Evolutionary conservation across 2,113 vertebrate species (phyloP), one percentile per base, ranked within the genome.

Genomic region (Lynx canadensis): DNA sequence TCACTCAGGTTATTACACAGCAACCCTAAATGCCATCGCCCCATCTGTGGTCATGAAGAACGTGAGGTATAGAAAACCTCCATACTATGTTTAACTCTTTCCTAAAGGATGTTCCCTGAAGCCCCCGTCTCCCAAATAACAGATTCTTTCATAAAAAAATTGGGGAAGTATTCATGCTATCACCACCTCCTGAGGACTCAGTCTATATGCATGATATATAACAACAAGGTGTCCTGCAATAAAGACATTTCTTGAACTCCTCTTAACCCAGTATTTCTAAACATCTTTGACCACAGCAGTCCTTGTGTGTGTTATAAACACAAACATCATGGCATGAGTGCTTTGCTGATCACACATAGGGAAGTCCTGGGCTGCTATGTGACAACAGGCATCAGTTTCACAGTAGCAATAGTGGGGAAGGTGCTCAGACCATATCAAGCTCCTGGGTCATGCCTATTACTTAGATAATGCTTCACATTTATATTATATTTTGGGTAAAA

Each of bases 401-500:
- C 3, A 31, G 19, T 10, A 93, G 36, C 33, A 90, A 23, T 36
- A 16, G 33, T 85, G 16, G 73, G 27, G 15, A 68, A n/a, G 7
- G 14, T 74, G 16, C 36, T 48, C 16, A 31, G 80, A 41, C n/a
- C 29, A 50, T 52, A 33, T 7, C 36, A 79, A 81, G 18, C 13
- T 68, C 33, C 66, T 82, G 33, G 9, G 9, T 60, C 36, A 69
- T 60, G 41, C 33, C 10, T 87, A 23, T 76, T 76, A 57, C 4
- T 93, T 68, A 93, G 36, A n/a, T 80, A 45, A 85, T 80, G 33
- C 55, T 80, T 80, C n/a, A 31, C 2, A 38, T 73, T 91, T 50
- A 60, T 81, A 74, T 92, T 55, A 81, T 2, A 31, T 81, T 69
- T 97, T 95, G 69, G 12, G n/a, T 68, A 55, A 91, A 52, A 91